Conservation (phyloP, 2,113 vertebrate genomes). For the Salvator merianae region DNA sequence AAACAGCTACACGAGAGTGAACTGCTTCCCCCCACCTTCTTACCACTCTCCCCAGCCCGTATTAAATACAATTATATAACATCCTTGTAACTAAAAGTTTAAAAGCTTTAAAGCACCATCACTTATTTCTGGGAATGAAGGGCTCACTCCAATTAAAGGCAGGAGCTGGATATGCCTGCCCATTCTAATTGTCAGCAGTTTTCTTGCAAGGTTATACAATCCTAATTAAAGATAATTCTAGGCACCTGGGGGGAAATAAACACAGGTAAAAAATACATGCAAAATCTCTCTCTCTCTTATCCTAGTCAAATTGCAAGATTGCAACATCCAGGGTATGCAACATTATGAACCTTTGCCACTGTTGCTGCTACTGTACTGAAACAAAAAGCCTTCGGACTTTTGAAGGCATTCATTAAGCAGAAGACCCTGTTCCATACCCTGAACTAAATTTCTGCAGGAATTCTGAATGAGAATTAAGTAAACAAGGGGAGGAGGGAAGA, state of each 20-base stretch:
- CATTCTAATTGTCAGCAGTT: conserved; percentile 63
- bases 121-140: conserved; percentile 57
- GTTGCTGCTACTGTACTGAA: too few relatives aligned
- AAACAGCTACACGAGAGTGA: conserved; percentile 29
- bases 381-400: too few relatives aligned
- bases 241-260: conserved; percentile 45
- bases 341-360: too few relatives aligned
- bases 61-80: conserved; percentile 60
- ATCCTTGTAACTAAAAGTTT: conserved; percentile 59
- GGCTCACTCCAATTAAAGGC: conserved; percentile 68
- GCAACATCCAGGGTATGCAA: too few relatives aligned
- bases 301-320: too few relatives aligned
- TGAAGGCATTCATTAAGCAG: too few relatives aligned
- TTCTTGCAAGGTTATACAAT: conserved; percentile 63
- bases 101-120: conserved; percentile 52
- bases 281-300: conserved; percentile 28
- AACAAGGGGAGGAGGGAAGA: too few relatives aligned
- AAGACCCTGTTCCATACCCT: too few relatives aligned
- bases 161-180: conserved; percentile 42
- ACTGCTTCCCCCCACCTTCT: background rate
- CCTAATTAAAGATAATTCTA: conserved; percentile 68
- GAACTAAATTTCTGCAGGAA: too few relatives aligned
- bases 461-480: too few relatives aligned
- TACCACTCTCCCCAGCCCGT: conserved; percentile 36
- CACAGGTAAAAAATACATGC: conserved; percentile 52